Evolutionary conservation across 2,888 invertebrate species (phyloP).

Genomic region (Habrosyne pyritoides): DNA sequence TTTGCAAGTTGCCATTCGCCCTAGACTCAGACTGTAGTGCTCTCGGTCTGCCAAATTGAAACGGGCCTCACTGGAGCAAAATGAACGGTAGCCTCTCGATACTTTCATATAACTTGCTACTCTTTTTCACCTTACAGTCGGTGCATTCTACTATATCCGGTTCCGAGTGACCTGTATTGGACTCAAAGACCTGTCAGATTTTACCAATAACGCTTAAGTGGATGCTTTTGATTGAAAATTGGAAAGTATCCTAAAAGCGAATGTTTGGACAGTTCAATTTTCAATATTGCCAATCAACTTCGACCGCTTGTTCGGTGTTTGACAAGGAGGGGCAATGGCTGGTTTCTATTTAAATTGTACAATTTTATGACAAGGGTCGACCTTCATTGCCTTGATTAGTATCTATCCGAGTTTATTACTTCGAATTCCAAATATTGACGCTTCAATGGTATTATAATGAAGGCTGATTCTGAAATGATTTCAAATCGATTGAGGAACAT

Average conservation of each 20-base stretch:
- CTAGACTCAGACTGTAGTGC: constrained; percentile 54
- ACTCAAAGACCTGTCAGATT: constrained; percentile 45
- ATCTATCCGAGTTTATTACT: constrained; percentile 41
- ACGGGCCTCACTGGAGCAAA: constrained; percentile 62
- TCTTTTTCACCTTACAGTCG: constrained; percentile 29
- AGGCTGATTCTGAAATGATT: constrained; percentile 14
- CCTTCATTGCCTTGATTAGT: constrained; percentile 51
- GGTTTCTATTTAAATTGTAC: constrained; percentile 60
- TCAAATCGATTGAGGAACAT: constrained; percentile 10
- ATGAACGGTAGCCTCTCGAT: constrained; percentile 57
- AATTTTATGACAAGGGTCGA: constrained; percentile 60
- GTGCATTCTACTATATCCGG: constrained; percentile 43
- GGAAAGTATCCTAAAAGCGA: constrained; percentile 53
- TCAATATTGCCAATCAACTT: constrained; percentile 70
- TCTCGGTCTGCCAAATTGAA: constrained; percentile 73
- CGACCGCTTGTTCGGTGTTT: constrained; percentile 53
- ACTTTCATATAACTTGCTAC: constrained; percentile 47
- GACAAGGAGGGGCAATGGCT: constrained; percentile 50
- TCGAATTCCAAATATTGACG: constrained; percentile 37
- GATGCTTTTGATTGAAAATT: constrained; percentile 55
- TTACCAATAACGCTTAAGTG: constrained; percentile 49
- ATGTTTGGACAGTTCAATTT: constrained; percentile 66
- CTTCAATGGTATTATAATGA: constrained; percentile 19
- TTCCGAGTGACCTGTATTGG: constrained; percentile 32
- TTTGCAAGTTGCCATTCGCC: constrained; percentile 69